A percentile compares a stretch with the other conserved stretches of the same genome.
Evolutionary conservation across 2,797 vertebrate genomes (phyloP).

Genomic region (Glyptemys insculpta): DNA sequence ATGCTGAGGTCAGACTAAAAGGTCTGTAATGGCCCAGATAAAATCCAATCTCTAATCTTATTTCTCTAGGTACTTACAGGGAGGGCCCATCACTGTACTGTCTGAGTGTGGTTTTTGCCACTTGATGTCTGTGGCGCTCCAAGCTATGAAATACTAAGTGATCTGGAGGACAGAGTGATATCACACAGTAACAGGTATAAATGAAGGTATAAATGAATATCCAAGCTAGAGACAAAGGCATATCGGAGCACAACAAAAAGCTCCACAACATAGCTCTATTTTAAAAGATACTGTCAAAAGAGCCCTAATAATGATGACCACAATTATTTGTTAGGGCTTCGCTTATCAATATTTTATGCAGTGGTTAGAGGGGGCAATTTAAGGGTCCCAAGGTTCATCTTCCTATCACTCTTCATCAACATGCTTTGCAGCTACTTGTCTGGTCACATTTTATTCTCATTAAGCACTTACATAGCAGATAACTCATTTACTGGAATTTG

Average conservation of each 20-base stretch:
- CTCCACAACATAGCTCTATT: background rate
- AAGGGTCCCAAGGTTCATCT: background rate
- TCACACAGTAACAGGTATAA: background rate
- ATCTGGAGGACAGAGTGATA: background rate
- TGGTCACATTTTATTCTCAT: background rate
- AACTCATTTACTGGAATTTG: background rate
- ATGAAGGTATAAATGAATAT: background rate
- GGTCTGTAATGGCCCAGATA: background rate
- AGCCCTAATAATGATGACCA: background rate
- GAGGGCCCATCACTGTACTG: background rate
- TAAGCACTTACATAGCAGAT: background rate
- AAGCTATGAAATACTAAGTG: rapidly evolving
- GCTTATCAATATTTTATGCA: background rate
- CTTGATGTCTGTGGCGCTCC: background rate
- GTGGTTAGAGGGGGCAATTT: background rate
- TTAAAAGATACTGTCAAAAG: background rate
- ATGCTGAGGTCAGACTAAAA: background rate
- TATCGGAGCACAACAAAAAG: background rate
- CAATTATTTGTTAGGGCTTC: background rate
- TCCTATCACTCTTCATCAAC: background rate
- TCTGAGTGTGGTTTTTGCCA: background rate
- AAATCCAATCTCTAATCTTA: background rate
- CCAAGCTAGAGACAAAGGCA: background rate
- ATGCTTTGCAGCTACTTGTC: background rate
- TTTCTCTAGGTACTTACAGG: background rate